A percentile compares a stretch with the other conserved stretches of the same genome.
These are phyloP conservation scores for Vireo altiloquus DNA, from an alignment of 2,113 vertebrate genomes.

Conservation along the genomic window DNA sequence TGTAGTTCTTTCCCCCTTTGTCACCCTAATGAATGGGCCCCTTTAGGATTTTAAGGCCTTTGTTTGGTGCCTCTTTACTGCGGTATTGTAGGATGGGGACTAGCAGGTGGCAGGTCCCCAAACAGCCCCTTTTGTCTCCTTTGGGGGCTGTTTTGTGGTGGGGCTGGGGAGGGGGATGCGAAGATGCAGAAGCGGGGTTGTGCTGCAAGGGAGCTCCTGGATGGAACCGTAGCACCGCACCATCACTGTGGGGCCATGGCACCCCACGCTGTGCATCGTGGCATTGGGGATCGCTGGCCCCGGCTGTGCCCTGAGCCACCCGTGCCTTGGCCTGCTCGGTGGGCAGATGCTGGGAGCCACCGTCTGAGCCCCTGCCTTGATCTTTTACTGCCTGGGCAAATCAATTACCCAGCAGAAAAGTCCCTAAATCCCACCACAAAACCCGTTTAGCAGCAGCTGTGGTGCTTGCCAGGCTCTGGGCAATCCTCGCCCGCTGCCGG, in stretches of 20 bases:
- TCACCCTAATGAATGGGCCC: slow-evolving; percentile 90
- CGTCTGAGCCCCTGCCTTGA: slow-evolving; percentile 38
- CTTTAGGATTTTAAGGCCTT: slow-evolving; percentile 89
- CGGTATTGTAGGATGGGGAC: slow-evolving; percentile 82
- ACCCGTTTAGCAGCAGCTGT: slow-evolving; percentile 33
- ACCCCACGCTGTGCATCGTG: not conserved
- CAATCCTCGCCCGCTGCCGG: not conserved
- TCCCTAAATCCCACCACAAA: slow-evolving; percentile 66
- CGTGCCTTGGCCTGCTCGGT: not conserved
- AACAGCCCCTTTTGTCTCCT: slow-evolving; percentile 80
- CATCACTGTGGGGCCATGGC: accelerated
- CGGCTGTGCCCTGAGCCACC: accelerated
- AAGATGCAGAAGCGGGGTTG: slow-evolving; percentile 7
- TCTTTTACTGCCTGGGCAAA: slow-evolving; percentile 66
- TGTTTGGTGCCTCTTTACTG: slow-evolving; percentile 87
- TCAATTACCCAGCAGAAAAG: slow-evolving; percentile 62
- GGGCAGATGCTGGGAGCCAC: slow-evolving; percentile 40
- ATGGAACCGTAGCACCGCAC: accelerated
- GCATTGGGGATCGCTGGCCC: accelerated
- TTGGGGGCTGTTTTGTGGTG: slow-evolving; percentile 57
- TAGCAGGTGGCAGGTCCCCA: slow-evolving; percentile 89
- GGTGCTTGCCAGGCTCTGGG: slow-evolving; percentile 2
- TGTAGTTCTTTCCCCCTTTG: slow-evolving; percentile 93
- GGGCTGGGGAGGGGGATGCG: not conserved
- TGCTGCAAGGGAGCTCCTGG: slow-evolving; percentile 15